Evolutionary conservation across 2,888 invertebrate species (phyloP).

Genomic region (Drosophila monieri): DNA sequence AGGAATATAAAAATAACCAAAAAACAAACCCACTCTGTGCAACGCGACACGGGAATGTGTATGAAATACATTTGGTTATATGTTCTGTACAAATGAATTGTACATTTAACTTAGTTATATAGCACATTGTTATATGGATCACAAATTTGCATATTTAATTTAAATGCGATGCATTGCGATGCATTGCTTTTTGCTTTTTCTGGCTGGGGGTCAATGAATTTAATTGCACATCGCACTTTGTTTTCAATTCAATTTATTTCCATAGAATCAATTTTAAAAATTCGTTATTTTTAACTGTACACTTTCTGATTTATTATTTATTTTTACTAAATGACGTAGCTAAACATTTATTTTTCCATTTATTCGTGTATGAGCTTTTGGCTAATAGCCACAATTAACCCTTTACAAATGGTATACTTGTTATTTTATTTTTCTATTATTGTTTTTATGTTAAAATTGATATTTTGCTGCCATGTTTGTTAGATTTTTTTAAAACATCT

Average conservation of each 20-base stretch:
- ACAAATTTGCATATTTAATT: slow-evolving; percentile 60
- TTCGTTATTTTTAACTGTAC: slow-evolving; percentile 22
- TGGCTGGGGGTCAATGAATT: slow-evolving; percentile 64
- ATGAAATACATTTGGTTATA: slow-evolving; percentile 10
- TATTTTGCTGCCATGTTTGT: slow-evolving; percentile 6
- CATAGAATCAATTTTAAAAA: slow-evolving; percentile 15
- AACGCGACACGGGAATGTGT: not conserved
- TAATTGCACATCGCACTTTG: slow-evolving; percentile 47
- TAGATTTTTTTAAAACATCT: slow-evolving; percentile 17
- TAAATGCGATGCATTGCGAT: slow-evolving; percentile 58
- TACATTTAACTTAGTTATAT: slow-evolving; percentile 31
- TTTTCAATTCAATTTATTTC: slow-evolving; percentile 29
- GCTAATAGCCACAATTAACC: slow-evolving; percentile 7
- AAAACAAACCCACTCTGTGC: slow-evolving; percentile 17
- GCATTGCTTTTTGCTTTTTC: slow-evolving; percentile 40
- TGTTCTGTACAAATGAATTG: slow-evolving; percentile 30
- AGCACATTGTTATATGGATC: slow-evolving; percentile 30
- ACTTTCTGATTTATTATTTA: slow-evolving; percentile 29
- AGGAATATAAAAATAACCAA: slow-evolving; percentile 28
- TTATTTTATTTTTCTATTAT: slow-evolving; percentile 14
- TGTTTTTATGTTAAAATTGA: not conserved
- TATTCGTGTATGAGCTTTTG: not conserved
- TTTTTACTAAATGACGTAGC: slow-evolving; percentile 22
- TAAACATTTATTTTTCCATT: slow-evolving; percentile 17
- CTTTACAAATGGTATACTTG: not conserved